phyloP scores from a whole-genome alignment of 2,888 invertebrate genomes.

The Apamea anceps region DNA sequence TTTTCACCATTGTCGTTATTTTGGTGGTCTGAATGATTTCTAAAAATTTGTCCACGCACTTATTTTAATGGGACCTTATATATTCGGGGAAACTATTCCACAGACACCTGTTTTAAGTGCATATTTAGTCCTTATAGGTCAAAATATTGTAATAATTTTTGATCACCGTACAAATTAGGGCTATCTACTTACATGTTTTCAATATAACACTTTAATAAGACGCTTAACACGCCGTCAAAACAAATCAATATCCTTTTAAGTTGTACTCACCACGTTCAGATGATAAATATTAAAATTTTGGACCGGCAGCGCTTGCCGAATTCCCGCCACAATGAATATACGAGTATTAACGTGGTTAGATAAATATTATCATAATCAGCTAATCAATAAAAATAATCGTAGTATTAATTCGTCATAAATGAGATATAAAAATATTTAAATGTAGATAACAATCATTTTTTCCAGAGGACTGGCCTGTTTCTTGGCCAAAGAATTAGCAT shows the following conservation, averaged over 20 bases:
- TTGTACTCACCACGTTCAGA: slow-evolving; percentile 15
- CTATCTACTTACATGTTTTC: not conserved
- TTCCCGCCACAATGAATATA: slow-evolving; percentile 12
- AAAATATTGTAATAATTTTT: not conserved
- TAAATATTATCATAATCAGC: slow-evolving; percentile 2
- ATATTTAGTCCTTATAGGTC: not conserved
- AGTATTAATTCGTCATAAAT: slow-evolving; percentile 9
- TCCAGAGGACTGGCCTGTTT: too few species aligned
- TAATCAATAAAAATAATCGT: slow-evolving; percentile 3
- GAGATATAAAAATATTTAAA: not conserved
- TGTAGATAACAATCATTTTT: slow-evolving; percentile 4
- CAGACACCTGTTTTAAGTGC: not conserved
- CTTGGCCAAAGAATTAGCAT: too few species aligned
- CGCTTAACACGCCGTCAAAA: not conserved
- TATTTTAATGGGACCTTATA: too few species aligned
- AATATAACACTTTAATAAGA: not conserved
- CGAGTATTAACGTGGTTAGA: not conserved
- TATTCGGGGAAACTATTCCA: not conserved
- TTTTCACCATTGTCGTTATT: too few species aligned
- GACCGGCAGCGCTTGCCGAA: slow-evolving; percentile 10
- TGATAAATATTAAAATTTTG: not conserved
- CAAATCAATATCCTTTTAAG: not conserved
- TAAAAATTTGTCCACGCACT: too few species aligned
- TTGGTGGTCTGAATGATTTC: too few species aligned
- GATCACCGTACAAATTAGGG: too few species aligned